Base-by-base conservation (phyloP, 2,113 vertebrate species). In the Paradisaea rubra region DNA sequence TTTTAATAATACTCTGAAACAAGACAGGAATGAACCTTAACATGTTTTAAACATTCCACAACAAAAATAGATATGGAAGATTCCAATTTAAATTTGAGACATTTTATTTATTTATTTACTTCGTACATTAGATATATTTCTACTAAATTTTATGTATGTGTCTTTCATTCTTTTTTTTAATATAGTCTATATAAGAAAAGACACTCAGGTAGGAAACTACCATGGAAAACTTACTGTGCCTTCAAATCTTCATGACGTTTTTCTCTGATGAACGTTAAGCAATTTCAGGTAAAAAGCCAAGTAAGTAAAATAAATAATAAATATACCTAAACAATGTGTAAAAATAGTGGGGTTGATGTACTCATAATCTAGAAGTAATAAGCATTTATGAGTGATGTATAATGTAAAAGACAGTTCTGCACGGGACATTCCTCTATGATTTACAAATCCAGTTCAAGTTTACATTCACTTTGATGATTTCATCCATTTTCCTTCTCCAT, bases 401-500 rank as follows among this genome's bases (percentile, higher is more conserved):
- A 86, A 76, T 50, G 15, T 50, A 85, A 87, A 8, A 69, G 54
- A 64, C n/a, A 86, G 57, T 83, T 73, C 70, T 74, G 52, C 39
- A 44, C 30, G 41, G 33, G 47, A 90, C 94, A 91, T 91, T 86
- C 56, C 28, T 81, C 74, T 91, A 68, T 73, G 66, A 79, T 88
- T 94, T 95, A 91, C 13, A 42, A 95, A 88, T 78, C 13, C 45
- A 65, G 39, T 69, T 74, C 39, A 93, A 85, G 52, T 85, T 94
- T 86, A 81, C 50, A 42, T 70, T 91, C 31, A 42, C 39, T 86
- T 76, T 52, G 61, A 86, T 91, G 31, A 93, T 94, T 94, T 87
- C 47, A 91, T 71, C 69, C 69, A 24, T 80, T 85, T 88, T 27
- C 7, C 19, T 20, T 77, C 71, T 91, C 41, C 59, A 61, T 70